These are phyloP conservation scores for Zosterops lateralis DNA, from an alignment of 2,113 vertebrate genomes.

Conservation along the genomic window DNA sequence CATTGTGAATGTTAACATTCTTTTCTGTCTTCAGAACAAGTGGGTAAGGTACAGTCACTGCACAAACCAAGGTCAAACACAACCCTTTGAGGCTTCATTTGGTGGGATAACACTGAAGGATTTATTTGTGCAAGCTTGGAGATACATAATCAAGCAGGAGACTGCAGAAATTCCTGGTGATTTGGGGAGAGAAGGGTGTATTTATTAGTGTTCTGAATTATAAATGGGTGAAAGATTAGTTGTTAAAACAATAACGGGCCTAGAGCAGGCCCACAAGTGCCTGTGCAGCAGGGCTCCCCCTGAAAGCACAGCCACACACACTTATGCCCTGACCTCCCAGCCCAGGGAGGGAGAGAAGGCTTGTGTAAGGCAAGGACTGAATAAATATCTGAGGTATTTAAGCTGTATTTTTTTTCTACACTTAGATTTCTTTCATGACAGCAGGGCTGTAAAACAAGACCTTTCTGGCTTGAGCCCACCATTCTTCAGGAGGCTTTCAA, in stretches of 20 bases:
- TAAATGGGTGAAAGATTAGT: constrained; percentile 15
- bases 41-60: constrained; percentile 8
- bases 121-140: background rate
- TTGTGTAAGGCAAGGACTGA: background rate
- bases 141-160: background rate
- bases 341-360: background rate
- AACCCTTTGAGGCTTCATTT: background rate
- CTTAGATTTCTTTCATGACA: background rate
- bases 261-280: background rate
- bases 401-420: constrained; percentile 5
- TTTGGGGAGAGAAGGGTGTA: background rate
- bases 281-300: background rate
- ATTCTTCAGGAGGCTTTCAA: background rate
- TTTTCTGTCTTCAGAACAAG: constrained; percentile 27
- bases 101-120: background rate
- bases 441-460: background rate
- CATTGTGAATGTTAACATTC: constrained; percentile 28
- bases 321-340: background rate
- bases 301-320: background rate
- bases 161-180: background rate
- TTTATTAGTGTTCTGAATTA: constrained; percentile 26
- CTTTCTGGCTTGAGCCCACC: background rate
- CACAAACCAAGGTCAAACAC: constrained; percentile 51
- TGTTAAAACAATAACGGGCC: constrained; percentile 19
- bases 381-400: constrained; percentile 35